Percentiles rank a stretch among this genome's conserved stretches.
Evolutionary conservation across 2,888 invertebrate species (phyloP).

Genomic region (Pyrrhia umbra): DNA sequence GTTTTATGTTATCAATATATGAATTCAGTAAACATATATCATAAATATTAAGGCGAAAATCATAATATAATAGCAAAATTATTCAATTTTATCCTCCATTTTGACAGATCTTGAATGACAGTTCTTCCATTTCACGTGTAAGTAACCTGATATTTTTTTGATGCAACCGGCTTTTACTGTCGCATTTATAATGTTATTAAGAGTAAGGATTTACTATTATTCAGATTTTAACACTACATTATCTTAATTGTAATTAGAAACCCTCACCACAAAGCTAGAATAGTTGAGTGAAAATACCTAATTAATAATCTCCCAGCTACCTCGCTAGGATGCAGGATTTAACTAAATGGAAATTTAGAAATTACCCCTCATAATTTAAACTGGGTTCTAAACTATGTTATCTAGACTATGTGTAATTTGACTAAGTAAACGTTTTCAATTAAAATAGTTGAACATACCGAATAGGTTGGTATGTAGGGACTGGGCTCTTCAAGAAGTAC

Average conservation of each 20-base stretch:
- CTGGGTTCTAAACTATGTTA: not conserved
- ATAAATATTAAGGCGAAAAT: too few species aligned
- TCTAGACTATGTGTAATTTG: slow-evolving; percentile 15
- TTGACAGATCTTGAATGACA: too few species aligned
- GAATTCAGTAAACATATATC: too few species aligned
- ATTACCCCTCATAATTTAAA: slow-evolving; percentile 16
- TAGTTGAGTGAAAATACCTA: slow-evolving; percentile 18
- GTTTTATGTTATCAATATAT: too few species aligned
- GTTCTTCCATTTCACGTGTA: too few species aligned
- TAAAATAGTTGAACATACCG: slow-evolving; percentile 30
- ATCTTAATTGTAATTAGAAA: slow-evolving; percentile 41
- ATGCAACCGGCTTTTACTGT: too few species aligned
- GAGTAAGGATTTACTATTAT: slow-evolving; percentile 20
- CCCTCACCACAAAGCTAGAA: slow-evolving; percentile 29
- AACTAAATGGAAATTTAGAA: slow-evolving; percentile 36
- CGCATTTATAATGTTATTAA: too few species aligned
- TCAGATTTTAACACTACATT: slow-evolving; percentile 6
- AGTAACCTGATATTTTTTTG: too few species aligned
- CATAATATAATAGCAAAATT: too few species aligned
- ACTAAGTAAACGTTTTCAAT: slow-evolving; percentile 20
- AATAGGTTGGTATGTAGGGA: slow-evolving; percentile 23
- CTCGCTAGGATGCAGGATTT: slow-evolving; percentile 10
- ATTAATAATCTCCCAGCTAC: not conserved
- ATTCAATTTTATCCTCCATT: too few species aligned
- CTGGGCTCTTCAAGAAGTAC: not conserved